Base-by-base conservation (phyloP, 2,888 invertebrate genomes). In the Melolontha melolontha region DNA sequence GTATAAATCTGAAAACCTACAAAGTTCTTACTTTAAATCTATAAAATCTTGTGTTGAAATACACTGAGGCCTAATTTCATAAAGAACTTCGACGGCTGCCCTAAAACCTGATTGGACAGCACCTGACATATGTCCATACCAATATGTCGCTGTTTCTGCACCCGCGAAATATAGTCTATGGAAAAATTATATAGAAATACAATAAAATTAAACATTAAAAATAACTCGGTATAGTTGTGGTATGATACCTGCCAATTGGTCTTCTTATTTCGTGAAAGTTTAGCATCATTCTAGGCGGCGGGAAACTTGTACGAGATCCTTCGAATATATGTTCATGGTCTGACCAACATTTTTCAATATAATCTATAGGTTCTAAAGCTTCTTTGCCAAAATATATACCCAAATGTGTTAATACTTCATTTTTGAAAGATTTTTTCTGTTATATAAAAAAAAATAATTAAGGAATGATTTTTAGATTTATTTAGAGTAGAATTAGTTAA, bases 81-180 rank as follows among this genome's bases (percentile, higher is more conserved):
- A 78, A 2, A 81, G 70, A 42, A 76, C 75, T 72, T 79, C 75
- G 27, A 78, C 51, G n/a, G 79, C 80, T 1, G 78, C 78, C 57
- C 76, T 66, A 40, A 73, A 70, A 29, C 80, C 81, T 1, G 79
- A 72, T 67, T 77, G 71, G 16, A 79, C 74, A 6, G 79, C 80
- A 5, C 81, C 81, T 11, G 74, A 73, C 68, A 79, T 73, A 27
- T 73, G 73, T 1, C 81, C 80, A 63, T 76, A 78, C 80, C 80
- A 81, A 49, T 73, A 71, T 4, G 72, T 67, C 0, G 78, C 74
- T 2, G 77, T 77, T 69, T 80, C 79, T 22, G 79, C 74, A 22
- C 80, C 79, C n/a, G 78, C 79, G 76, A 78, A 80, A 68, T 74
- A 74, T 49, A 80, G 73, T 50, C 80, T 80, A 66, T 34, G 73